Evolutionary conservation across 2,888 invertebrate genomes (phyloP), one percentile per base, ranked within the genome.

Genomic region (Andricus curvator): DNA sequence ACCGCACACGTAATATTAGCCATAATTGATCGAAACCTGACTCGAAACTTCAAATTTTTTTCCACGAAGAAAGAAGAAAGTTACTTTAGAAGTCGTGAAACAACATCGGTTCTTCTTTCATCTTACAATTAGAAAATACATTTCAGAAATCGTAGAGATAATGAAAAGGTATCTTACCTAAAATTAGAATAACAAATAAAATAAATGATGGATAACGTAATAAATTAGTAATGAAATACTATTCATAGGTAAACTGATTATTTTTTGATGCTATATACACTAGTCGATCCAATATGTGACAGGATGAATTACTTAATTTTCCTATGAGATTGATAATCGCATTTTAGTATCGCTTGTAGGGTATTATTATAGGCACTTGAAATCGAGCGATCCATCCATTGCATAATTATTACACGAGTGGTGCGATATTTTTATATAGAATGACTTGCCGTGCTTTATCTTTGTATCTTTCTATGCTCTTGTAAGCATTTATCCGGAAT

Each of bases 371-470:
- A 33, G 74, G n/a, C 37, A 56, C 51, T 74, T 74, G 74, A 33
- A 56, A 33, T 56, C 56, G 56, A 56, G 56, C 22, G 74, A 74
- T 74, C 33, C 74, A 20, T 74, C 37, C 74, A 74, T 74, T 74
- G 74, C 74, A 74, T 74, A 74, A 74, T 74, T 74, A 74, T 74
- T 74, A 74, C 56, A 74, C 56, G 74, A 56, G 29, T 33, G 25
- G 20, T 51, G 56, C 9, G 20, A 74, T 33, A 56, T 51, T 74
- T 74, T 56, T 68, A 25, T 74, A 70, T 68, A 51, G n/a, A 74
- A 13, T 56, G n/a, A 74, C 74, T 74, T 74, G 74, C 56, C n/a
- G 56, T 56, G 20, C 74, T 74, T 74, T 74, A 74, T 74, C 74
- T 56, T 56, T 56, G 74, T 74, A 74, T 74, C 74, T 74, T 37